A percentile compares a stretch with the other conserved stretches of the same genome.
phyloP scores from a whole-genome alignment of 1,140 invertebrate genomes.

The Listronotus bonariensis region DNA sequence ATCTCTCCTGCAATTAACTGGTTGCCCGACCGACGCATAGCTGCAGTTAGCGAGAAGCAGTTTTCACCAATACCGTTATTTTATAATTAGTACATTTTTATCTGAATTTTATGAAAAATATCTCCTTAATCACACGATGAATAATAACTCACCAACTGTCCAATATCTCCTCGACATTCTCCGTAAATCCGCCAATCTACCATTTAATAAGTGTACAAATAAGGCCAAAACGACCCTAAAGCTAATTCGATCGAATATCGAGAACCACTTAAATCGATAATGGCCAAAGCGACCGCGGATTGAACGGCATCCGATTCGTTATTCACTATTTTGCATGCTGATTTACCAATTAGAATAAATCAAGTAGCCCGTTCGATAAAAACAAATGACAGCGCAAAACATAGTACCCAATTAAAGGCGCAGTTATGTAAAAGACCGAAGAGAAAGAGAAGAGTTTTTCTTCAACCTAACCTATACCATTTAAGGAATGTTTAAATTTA shows the following conservation, averaged over 20 bases:
- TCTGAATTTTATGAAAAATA: no score
- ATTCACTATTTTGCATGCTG: constrained; percentile 36
- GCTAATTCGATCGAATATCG: constrained; percentile 28
- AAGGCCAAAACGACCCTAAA: constrained; percentile 21
- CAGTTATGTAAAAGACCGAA: constrained; percentile 27
- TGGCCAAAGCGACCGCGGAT: constrained; percentile 18
- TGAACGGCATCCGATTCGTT: constrained; percentile 22
- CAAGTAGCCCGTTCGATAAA: constrained; percentile 27
- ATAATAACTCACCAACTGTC: no score
- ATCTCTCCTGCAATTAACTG: no score
- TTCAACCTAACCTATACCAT: constrained; percentile 21
- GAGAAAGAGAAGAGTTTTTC: constrained; percentile 19
- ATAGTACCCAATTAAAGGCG: constrained; percentile 36
- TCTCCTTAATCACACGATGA: no score
- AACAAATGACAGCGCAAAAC: constrained; percentile 31
- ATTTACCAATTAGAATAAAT: constrained; percentile 39
- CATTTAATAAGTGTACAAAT: constrained; percentile 23
- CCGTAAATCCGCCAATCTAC: constrained; percentile 5
- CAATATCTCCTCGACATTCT: background rate
- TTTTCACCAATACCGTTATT: no score
- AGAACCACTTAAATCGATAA: constrained; percentile 28
- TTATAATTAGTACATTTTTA: no score
- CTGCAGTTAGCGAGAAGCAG: no score
- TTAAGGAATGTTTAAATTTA: constrained; percentile 20
- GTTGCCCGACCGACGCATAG: no score